Evolutionary conservation across 2,888 invertebrate genomes (phyloP), one percentile per base, ranked within the genome.

Genomic region (Nephrotoma guestfalica): DNA sequence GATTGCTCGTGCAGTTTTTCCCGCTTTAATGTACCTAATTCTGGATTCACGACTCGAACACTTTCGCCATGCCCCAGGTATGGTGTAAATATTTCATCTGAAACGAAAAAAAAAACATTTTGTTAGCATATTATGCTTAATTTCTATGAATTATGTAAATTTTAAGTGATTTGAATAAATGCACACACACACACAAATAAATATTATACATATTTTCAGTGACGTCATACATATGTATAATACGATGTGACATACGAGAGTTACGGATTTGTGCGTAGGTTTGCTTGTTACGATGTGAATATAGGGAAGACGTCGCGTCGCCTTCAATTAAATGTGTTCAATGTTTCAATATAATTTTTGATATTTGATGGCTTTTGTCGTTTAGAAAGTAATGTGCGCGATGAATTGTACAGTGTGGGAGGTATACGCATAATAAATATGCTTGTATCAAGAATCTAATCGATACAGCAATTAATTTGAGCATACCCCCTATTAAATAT

Each of bases 41-140:
- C 93, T 40, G 93, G 92, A 89, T 93, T 93, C 89, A 93, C 93
- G 89, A 93, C 93, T 87, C 93, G 92, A 88, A 93, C 93, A 87
- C 93, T 92, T 89, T 93, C 93, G 88, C 93, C 93, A 89, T 93
- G 93, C 88, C 93, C 93, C 88, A 91, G 92, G 89, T 93, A 93
- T 88, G 90, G 89, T 91, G 91, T 90, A 91, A 92, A 88, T 87
- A 89, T 89, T 86, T 87, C 89, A 86, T 89, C 89, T 88, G 87
- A 87, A 87, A 57, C 9, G 71, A 30, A 11, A 30, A 30, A 30
- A 30, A 30, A 3, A 30, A 30, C 30, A 3, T 30, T 30, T 30
- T 30, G 30, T 30, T 30, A n/a, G 51, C 47, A n/a, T n/a, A n/a
- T 11, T 47, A 13, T 30, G 30, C 43, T 43, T 43, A 43, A 43